A percentile compares a stretch with the other conserved stretches of the same genome.
These are phyloP conservation scores for Virgularia gustaviana DNA, from an alignment of 92 coral and sea anemone species.

Conservation along the genomic window DNA sequence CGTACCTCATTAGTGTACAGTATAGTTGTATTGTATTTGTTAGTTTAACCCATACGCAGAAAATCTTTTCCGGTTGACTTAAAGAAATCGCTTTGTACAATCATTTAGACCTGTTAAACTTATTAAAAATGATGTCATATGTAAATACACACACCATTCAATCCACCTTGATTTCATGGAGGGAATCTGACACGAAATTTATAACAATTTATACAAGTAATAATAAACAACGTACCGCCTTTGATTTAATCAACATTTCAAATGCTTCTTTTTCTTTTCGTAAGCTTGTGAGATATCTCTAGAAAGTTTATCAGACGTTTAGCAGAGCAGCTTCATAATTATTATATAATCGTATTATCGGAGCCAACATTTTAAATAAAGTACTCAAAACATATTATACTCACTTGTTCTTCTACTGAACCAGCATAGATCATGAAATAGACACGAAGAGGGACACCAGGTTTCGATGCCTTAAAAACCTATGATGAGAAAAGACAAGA, in stretches of 20 bases:
- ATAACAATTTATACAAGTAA: too few relatives aligned
- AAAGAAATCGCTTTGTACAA: too few relatives aligned
- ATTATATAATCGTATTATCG: not conserved
- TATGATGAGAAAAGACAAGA: conserved; percentile 7
- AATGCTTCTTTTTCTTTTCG: conserved; percentile 98
- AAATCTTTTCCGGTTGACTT: too few relatives aligned
- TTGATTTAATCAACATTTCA: conserved; percentile 77
- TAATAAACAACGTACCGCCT: conserved; percentile 67
- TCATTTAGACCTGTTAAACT: too few relatives aligned
- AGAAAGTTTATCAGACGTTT: too few relatives aligned
- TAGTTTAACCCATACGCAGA: too few relatives aligned
- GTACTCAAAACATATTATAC: not conserved
- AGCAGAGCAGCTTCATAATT: not conserved
- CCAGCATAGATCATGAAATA: conserved; percentile 93
- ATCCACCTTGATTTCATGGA: too few relatives aligned
- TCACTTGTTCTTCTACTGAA: conserved; percentile 96
- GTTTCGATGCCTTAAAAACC: conserved; percentile 94
- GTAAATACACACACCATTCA: too few relatives aligned
- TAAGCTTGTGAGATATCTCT: conserved; percentile 90
- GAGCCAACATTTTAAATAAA: not conserved
- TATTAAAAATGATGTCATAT: too few relatives aligned
- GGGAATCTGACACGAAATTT: too few relatives aligned
- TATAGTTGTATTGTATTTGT: too few relatives aligned
- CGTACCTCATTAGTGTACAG: too few relatives aligned
- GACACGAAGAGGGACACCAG: conserved; percentile 90